phyloP scores from a whole-genome alignment of 2,113 vertebrate species.

The Colius striatus region DNA sequence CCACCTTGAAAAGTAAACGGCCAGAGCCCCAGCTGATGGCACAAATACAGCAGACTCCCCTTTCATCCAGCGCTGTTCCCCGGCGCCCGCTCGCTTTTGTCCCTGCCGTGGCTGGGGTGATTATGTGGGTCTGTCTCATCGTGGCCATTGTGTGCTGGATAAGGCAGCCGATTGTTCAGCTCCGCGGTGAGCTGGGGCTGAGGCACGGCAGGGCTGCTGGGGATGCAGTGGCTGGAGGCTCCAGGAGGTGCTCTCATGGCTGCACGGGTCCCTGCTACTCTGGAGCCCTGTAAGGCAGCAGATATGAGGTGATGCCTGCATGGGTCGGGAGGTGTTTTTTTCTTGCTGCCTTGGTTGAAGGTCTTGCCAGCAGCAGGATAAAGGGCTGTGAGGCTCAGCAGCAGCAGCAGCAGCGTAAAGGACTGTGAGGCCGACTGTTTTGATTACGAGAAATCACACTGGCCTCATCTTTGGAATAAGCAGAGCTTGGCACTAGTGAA shows the following conservation, averaged over 20 bases:
- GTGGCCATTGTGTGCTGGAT: slow-evolving; percentile 8
- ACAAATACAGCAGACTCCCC: neutral
- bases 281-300: neutral
- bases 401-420: neutral
- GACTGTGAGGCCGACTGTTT: neutral
- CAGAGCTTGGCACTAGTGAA: neutral
- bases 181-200: neutral
- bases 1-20: neutral
- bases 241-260: neutral
- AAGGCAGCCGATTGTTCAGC: slow-evolving; percentile 9
- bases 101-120: neutral
- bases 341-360: fast-evolving
- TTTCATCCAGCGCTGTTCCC: fast-evolving
- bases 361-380: neutral
- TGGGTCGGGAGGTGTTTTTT: fast-evolving
- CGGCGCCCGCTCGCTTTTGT: neutral
- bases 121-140: slow-evolving; percentile 12
- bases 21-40: neutral
- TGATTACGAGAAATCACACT: neutral
- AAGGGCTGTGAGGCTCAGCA: neutral
- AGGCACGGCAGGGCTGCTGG: neutral
- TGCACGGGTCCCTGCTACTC: fast-evolving
- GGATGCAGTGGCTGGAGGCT: neutral
- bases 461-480: neutral
- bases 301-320: fast-evolving